phyloP scores from a whole-genome alignment of 2,113 vertebrate species.

The Sturnira hondurensis region DNA sequence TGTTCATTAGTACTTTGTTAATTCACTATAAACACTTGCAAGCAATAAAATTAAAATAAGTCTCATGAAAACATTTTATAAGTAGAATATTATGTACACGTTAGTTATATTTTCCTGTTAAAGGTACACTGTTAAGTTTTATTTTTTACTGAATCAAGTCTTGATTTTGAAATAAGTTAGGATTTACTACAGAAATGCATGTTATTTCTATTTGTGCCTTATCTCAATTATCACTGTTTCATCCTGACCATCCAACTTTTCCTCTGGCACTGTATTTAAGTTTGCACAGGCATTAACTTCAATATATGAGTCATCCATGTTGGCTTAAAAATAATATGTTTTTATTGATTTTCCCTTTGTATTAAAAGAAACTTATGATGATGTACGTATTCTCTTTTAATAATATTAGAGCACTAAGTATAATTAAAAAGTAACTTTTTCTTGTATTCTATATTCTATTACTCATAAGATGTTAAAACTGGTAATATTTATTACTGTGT shows the following conservation, averaged over 20 bases:
- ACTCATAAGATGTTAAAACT: not conserved
- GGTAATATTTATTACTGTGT: not conserved
- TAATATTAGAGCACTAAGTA: not conserved
- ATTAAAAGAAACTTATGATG: conserved; percentile 39
- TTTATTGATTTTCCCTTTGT: conserved; percentile 51
- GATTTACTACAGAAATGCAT: not conserved
- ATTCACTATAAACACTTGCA: conserved; percentile 45
- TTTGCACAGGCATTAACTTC: not conserved
- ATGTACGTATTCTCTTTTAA: conserved; percentile 13
- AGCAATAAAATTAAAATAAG: conserved; percentile 55
- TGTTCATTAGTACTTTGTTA: conserved; percentile 34
- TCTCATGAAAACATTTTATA: conserved; percentile 41
- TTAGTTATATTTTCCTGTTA: not conserved
- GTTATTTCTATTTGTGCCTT: conserved; percentile 31
- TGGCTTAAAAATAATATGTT: not conserved
- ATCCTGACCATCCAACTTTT: not conserved
- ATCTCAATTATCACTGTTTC: not conserved
- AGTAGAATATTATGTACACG: not conserved
- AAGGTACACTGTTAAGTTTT: not conserved
- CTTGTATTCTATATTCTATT: not conserved
- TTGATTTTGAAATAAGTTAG: not conserved
- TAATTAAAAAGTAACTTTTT: not conserved
- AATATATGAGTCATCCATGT: not conserved
- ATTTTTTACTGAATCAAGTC: not conserved
- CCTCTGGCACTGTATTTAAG: not conserved